phyloP scores from a whole-genome alignment of 2,113 vertebrate genomes.

The Prinia subflava region DNA sequence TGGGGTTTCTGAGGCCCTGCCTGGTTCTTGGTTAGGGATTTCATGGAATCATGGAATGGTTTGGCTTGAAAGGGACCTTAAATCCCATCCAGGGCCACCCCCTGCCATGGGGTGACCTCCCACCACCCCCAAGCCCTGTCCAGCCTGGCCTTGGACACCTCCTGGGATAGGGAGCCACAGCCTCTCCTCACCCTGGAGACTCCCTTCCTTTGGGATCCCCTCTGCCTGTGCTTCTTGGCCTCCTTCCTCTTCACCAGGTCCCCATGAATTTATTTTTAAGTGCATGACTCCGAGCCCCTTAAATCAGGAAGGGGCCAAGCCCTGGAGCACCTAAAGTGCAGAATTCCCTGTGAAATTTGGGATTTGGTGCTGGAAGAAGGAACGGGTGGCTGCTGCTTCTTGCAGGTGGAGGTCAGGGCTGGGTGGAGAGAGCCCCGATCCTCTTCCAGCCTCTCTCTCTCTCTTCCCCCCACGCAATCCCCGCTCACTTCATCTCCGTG shows the following conservation, averaged over 20 bases:
- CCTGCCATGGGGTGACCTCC: neutral
- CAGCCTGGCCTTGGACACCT: neutral
- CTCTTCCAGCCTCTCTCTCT: neutral
- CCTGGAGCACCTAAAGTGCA: accelerated
- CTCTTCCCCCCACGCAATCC: conserved; percentile 20
- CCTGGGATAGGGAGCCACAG: neutral
- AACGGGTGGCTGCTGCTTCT: neutral
- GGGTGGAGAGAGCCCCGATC: neutral
- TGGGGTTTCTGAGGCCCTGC: neutral
- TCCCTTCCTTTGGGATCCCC: neutral
- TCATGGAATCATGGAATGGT: neutral
- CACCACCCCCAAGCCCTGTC: neutral
- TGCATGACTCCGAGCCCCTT: too few relatives aligned
- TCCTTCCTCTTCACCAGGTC: neutral
- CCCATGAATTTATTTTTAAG: neutral
- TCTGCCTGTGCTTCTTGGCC: neutral
- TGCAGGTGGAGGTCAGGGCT: neutral
- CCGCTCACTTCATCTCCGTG: neutral
- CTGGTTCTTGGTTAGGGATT: neutral
- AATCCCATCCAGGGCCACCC: neutral
- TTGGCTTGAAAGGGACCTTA: neutral
- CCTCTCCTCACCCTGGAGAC: neutral
- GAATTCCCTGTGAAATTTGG: neutral
- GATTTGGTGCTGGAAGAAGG: neutral
- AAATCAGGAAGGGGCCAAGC: neutral